phyloP scores from a whole-genome alignment of 2,113 vertebrate species.

The Pachycephala philippinensis region DNA sequence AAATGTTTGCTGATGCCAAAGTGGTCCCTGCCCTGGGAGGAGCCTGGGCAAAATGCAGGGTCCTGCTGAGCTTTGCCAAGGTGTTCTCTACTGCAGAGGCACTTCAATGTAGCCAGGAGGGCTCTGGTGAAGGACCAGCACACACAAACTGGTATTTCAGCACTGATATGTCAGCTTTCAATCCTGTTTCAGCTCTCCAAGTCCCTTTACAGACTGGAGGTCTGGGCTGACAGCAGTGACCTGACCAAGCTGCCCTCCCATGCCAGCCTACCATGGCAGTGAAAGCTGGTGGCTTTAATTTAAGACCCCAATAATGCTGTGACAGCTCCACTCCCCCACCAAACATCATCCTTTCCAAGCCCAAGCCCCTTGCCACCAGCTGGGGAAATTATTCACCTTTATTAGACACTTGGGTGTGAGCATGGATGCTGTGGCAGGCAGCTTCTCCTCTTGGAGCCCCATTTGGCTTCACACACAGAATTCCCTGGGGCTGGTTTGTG shows the following conservation, averaged over 20 bases:
- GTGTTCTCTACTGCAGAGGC: neutral
- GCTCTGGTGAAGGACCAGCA: fast-evolving
- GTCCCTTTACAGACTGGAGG: neutral
- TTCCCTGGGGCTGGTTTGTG: neutral
- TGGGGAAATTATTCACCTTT: neutral
- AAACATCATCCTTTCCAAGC: neutral
- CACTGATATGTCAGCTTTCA: neutral
- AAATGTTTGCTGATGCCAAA: neutral
- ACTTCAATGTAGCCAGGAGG: neutral
- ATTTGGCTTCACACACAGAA: neutral
- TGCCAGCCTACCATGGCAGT: neutral
- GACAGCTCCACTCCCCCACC: neutral
- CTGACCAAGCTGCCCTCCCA: neutral
- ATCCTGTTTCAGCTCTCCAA: neutral
- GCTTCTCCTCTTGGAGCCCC: neutral
- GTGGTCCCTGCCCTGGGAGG: neutral
- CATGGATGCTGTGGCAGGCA: neutral
- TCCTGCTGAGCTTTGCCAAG: neutral
- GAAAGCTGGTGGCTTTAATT: neutral
- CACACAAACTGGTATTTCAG: neutral
- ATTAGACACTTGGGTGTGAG: neutral
- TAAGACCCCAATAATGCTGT: neutral
- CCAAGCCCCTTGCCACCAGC: neutral
- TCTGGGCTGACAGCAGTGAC: neutral
- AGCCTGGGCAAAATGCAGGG: neutral